Evolutionary conservation across 2,113 vertebrate species (phyloP).

Genomic region (Oreocharis arfaki): DNA sequence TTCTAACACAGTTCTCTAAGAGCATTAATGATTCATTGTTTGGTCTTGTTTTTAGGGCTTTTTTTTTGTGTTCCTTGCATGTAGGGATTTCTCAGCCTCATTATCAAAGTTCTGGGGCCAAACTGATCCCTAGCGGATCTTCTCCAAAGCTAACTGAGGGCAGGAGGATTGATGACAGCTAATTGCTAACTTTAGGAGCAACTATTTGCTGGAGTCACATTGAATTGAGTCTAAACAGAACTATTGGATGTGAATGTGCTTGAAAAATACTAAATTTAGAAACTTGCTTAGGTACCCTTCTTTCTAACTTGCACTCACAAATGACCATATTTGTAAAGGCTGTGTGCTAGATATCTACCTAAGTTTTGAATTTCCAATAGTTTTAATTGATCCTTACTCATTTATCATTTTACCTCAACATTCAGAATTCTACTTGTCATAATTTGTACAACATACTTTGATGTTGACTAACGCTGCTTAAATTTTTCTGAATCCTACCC

Average conservation of each 20-base stretch:
- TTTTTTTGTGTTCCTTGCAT: background rate
- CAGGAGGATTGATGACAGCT: background rate
- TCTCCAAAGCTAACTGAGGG: background rate
- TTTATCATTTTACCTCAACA: background rate
- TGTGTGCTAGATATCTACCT: background rate
- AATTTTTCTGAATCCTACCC: background rate
- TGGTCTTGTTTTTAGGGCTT: background rate
- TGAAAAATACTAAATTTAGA: background rate
- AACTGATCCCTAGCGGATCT: background rate
- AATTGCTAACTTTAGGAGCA: background rate
- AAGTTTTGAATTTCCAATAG: background rate
- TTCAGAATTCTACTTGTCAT: background rate
- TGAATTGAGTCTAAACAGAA: background rate
- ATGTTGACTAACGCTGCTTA: background rate
- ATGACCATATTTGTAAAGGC: background rate
- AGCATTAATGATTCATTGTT: constrained; percentile 11
- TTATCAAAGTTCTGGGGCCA: background rate
- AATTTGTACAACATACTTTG: too few species aligned
- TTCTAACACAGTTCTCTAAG: constrained; percentile 1
- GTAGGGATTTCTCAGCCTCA: background rate
- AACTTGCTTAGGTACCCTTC: background rate
- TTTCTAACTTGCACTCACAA: background rate
- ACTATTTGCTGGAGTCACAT: background rate
- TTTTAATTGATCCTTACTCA: background rate
- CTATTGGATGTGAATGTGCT: background rate